Evolutionary conservation across 2,888 invertebrate species (phyloP), one percentile per base, ranked within the genome.

Genomic region (Heliconius ethilla): DNA sequence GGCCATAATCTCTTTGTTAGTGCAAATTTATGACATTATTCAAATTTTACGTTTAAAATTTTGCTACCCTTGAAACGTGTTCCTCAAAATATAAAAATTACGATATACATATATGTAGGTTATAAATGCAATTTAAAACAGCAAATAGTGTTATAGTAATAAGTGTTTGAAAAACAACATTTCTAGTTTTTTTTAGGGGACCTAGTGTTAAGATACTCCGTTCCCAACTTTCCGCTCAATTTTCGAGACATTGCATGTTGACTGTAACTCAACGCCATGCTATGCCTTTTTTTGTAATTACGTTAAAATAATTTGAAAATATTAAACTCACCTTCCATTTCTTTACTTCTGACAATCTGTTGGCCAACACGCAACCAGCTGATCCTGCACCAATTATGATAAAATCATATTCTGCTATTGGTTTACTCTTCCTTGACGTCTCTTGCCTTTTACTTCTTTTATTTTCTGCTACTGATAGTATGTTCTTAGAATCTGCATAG

Each of bases 291-390:
- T 29, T 22, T 55, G 7, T 22, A 55, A 22, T 22, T 9, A 7
- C 11, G 9, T 62, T 10, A 25, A 13, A 25, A 25, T 13, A 40
- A 22, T 13, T 13, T 11, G 9, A 70, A 51, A 70, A 15, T 7
- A 11, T 9, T 15, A 51, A 55, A 67, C 79, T 76, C 65, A 82
- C 82, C 80, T 70, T 75, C 82, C 82, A 82, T 78, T 95, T 89
- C 77, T 95, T 92, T 1, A 96, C 92, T 91, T 96, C 96, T 2
- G 96, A 94, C 1, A 96, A 88, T 25, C 96, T 92, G 88, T 96
- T 96, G 0, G 96, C 96, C 51, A 96, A 85, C 45, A 96, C 96
- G 86, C 96, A 96, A 0, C 96, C 96, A 1, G 96, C 96, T 6
- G 96, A 96, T 1, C 96, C 96, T 1, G 95, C 96, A 27, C 96